Conservation (phyloP, 2,797 vertebrate genomes). For the Alcedo quadribrachys region DNA sequence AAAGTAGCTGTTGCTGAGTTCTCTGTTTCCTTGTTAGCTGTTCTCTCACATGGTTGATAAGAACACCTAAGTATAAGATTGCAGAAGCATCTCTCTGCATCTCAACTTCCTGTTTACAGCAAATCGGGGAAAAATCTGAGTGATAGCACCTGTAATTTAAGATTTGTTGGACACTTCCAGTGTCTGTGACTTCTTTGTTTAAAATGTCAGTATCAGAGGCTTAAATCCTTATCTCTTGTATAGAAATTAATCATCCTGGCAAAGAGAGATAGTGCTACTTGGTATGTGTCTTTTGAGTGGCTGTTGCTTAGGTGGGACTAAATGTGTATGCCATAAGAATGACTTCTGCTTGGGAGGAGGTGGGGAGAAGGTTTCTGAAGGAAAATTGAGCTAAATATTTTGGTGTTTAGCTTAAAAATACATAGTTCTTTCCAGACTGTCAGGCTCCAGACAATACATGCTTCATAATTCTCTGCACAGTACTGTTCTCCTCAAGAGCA, state of each 20-base stretch:
- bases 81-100: not conserved
- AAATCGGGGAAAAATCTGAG: not conserved
- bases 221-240: not conserved
- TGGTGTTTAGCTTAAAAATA: not conserved
- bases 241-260: not conserved
- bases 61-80: not conserved
- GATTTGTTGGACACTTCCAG: not conserved
- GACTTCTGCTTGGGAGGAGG: not conserved
- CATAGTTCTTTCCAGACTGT: not conserved
- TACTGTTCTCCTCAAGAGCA: not conserved
- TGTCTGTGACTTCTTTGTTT: not conserved
- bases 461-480: not conserved
- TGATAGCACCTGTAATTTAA: not conserved
- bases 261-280: not conserved
- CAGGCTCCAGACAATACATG: not conserved
- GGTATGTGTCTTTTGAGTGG: not conserved
- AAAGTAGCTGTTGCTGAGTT: not conserved
- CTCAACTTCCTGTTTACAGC: not conserved
- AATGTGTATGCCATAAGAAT: not conserved
- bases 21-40: not conserved
- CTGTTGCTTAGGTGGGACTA: not conserved
- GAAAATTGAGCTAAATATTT: not conserved
- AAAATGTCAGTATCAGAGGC: not conserved
- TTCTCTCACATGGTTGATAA: not conserved
- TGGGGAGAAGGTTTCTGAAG: not conserved